Percentiles rank a stretch among this genome's conserved stretches.
These are phyloP conservation scores for Drosophila yooni DNA, from an alignment of 2,888 invertebrate genomes.

Conservation along the genomic window DNA sequence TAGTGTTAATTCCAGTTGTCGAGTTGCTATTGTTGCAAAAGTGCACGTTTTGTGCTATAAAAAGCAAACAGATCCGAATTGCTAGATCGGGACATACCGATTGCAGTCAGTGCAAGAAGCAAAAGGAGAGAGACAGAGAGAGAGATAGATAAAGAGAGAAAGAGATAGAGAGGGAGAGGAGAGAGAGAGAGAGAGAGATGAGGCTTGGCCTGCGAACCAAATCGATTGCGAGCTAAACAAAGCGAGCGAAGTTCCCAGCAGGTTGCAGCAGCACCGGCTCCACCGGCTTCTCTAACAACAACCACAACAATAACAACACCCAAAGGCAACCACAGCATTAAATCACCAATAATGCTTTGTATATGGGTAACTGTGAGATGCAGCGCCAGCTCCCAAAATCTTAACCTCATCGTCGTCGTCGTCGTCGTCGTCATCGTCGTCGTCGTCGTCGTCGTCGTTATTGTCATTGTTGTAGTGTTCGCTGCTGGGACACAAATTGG, in stretches of 20 bases:
- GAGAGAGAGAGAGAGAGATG: conserved; percentile 12
- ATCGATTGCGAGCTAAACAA: conserved; percentile 72
- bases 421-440: conserved; percentile 4
- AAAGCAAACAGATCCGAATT: conserved; percentile 52
- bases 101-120: conserved; percentile 2
- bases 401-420: conserved; percentile 21
- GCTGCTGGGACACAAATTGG: conserved; percentile 66
- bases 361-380: conserved; percentile 62
- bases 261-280: conserved; percentile 64
- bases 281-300: conserved; percentile 20
- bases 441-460: background rate
- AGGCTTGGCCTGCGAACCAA: conserved; percentile 40
- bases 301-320: conserved; percentile 43
- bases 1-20: conserved; percentile 71
- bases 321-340: conserved; percentile 69
- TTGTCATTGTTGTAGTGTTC: conserved; percentile 12
- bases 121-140: background rate
- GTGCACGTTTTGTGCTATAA: conserved; percentile 67
- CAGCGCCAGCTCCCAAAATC: conserved; percentile 41
- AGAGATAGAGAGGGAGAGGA: background rate
- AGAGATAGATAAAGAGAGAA: background rate
- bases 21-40: conserved; percentile 59
- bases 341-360: conserved; percentile 59
- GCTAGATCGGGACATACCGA: conserved; percentile 40
- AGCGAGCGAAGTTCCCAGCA: conserved; percentile 75